Evolutionary conservation across 2,113 vertebrate species (phyloP).

Genomic region (Semnornis frantzii): DNA sequence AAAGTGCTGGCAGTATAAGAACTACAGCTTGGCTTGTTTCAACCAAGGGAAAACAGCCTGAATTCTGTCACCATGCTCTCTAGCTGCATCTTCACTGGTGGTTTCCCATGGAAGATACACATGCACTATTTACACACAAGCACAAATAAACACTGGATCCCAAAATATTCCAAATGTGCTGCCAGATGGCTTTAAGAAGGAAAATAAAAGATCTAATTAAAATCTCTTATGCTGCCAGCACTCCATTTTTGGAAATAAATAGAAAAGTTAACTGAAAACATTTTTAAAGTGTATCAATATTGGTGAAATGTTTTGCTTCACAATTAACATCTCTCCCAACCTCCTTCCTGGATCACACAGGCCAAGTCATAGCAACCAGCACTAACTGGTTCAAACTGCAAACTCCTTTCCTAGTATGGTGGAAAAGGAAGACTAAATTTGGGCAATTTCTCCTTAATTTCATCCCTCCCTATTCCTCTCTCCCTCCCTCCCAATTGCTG

Average conservation of each 20-base stretch:
- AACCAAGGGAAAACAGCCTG: fast-evolving
- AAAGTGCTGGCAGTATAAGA: not conserved
- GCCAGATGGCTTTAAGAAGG: slow-evolving; percentile 46
- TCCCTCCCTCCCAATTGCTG: not conserved
- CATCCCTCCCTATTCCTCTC: not conserved
- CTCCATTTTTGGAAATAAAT: not conserved
- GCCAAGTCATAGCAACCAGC: not conserved
- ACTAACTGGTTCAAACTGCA: not conserved
- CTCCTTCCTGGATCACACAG: not conserved
- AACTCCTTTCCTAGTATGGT: not conserved
- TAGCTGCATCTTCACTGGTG: not conserved
- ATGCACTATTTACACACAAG: not conserved
- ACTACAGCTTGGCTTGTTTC: not conserved
- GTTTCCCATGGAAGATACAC: not conserved
- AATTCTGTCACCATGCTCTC: not conserved
- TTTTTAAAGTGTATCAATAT: not conserved
- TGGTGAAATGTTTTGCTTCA: not conserved
- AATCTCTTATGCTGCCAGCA: slow-evolving; percentile 7
- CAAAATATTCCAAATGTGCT: not conserved
- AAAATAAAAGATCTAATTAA: slow-evolving; percentile 18
- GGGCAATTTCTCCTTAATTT: not conserved
- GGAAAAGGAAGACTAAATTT: not conserved
- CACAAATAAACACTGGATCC: not conserved
- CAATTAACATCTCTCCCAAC: not conserved
- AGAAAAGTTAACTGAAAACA: not conserved